Evolutionary conservation across 2,888 invertebrate species (phyloP), one percentile per base, ranked within the genome.

Genomic region (Ophion ellenae): DNA sequence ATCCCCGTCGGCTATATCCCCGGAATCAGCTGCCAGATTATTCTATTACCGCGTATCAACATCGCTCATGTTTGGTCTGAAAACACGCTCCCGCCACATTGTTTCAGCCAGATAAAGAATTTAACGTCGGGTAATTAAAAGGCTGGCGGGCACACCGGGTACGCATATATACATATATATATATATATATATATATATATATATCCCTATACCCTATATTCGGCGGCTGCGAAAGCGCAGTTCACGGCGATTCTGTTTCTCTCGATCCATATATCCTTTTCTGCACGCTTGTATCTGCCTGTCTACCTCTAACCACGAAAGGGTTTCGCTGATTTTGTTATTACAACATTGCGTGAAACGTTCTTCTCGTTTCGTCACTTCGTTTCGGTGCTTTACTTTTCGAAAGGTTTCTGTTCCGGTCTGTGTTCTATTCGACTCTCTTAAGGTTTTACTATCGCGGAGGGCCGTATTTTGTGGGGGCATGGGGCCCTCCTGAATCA

Each of bases 21-120:
- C 91, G 93, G 93, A 94, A 94, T 94, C 94, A 93, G 94, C 94
- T 94, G 95, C 95, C 95, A 96, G 96, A 96, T 96, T 96, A 96
- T 96, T 96, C 96, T 96, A 96, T 96, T 96, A 96, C 96, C 95
- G 95, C 95, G 95, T 95, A 96, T 96, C 96, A 96, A 96, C 96
- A 96, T 95, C 94, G 94, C 95, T 94, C 94, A 95, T 96, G 96
- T 96, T 96, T 96, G 95, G 95, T 96, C 95, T 95, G 95, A 96
- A 96, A 96, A 96, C 96, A 96, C 86, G 79, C 86, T 83, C 82
- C 83, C 87, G 92, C 92, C 93, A 93, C 95, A 95, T 95, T 95
- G 95, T 95, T 96, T 95, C 95, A 95, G 95, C 94, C 88, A 95
- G 95, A 96, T 96, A 95, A 96, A 96, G 95, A 96, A 96, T 96